Percentiles rank a stretch among this genome's conserved stretches.
phyloP scores from a whole-genome alignment of 1,140 invertebrate genomes.

The Brachystomella parvula region DNA sequence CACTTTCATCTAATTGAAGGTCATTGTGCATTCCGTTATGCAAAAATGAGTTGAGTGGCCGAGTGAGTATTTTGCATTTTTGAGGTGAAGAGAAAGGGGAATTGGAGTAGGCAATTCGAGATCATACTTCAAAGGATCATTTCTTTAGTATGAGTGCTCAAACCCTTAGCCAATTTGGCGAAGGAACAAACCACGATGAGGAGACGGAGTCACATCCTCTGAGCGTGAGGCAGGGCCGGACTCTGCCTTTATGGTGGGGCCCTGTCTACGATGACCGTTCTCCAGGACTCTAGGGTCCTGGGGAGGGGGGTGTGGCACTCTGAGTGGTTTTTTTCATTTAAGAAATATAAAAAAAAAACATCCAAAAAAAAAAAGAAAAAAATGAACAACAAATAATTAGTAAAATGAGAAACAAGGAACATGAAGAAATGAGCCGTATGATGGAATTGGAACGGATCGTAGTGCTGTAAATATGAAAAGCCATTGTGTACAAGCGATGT shows the following conservation, averaged over 20 bases:
- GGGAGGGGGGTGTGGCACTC: slow-evolving; percentile 26
- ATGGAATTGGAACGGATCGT: too few species aligned
- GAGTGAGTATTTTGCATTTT: not conserved
- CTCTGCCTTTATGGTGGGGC: not conserved
- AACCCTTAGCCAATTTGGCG: slow-evolving; percentile 30
- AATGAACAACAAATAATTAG: too few species aligned
- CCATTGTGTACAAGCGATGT: too few species aligned
- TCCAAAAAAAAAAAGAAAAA: not conserved
- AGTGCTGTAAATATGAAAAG: too few species aligned
- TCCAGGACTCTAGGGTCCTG: slow-evolving; percentile 13
- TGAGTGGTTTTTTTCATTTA: slow-evolving; percentile 32
- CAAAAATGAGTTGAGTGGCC: too few species aligned
- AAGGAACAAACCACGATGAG: slow-evolving; percentile 35
- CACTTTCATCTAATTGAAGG: too few species aligned
- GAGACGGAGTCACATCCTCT: slow-evolving; percentile 22
- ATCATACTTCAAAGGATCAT: slow-evolving; percentile 33
- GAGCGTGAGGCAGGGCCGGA: slow-evolving; percentile 26
- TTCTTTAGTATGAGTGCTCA: slow-evolving; percentile 33
- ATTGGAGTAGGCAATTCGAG: slow-evolving; percentile 11
- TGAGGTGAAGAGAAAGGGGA: not conserved
- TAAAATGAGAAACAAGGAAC: too few species aligned
- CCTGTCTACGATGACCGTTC: slow-evolving; percentile 31
- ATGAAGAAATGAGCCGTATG: too few species aligned
- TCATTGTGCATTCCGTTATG: too few species aligned
- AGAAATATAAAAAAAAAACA: too few species aligned